Percentiles rank a stretch among this genome's conserved stretches.
Evolutionary conservation across 2,113 vertebrate genomes (phyloP).

Genomic region (Saimiri boliviensis): DNA sequence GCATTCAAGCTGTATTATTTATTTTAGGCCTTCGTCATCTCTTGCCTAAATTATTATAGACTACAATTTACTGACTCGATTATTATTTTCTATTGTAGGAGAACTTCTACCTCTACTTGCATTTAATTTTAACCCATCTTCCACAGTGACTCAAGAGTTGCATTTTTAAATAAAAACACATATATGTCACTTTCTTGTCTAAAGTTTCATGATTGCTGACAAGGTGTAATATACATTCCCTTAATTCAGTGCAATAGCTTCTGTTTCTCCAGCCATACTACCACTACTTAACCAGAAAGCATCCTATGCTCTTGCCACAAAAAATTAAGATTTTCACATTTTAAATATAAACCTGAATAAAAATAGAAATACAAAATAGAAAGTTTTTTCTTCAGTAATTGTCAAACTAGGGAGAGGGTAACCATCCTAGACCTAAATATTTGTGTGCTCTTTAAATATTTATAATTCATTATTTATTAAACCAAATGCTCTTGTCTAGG

Average conservation of each 20-base stretch:
- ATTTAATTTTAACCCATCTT: not conserved
- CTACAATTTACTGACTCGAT: not conserved
- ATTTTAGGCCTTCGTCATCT: not conserved
- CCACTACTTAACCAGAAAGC: not conserved
- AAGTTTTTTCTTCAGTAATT: not conserved
- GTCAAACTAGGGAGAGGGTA: not conserved
- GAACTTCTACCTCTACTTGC: not conserved
- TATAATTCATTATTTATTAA: not conserved
- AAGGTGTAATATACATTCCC: not conserved
- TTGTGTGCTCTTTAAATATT: not conserved
- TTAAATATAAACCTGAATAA: conserved; percentile 5
- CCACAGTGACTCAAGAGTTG: not conserved
- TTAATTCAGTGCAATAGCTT: not conserved
- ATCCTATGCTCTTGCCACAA: not conserved
- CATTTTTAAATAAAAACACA: not conserved
- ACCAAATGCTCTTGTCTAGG: not conserved
- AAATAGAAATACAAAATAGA: not conserved
- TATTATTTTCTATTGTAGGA: not conserved
- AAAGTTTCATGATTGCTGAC: not conserved
- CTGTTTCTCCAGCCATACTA: not conserved
- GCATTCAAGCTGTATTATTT: not conserved
- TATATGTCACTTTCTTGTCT: not conserved
- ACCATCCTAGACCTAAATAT: not conserved
- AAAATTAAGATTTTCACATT: not conserved
- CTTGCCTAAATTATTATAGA: not conserved